phyloP scores from a whole-genome alignment of 1,140 invertebrate genomes.

The Drosophila sp. region DNA sequence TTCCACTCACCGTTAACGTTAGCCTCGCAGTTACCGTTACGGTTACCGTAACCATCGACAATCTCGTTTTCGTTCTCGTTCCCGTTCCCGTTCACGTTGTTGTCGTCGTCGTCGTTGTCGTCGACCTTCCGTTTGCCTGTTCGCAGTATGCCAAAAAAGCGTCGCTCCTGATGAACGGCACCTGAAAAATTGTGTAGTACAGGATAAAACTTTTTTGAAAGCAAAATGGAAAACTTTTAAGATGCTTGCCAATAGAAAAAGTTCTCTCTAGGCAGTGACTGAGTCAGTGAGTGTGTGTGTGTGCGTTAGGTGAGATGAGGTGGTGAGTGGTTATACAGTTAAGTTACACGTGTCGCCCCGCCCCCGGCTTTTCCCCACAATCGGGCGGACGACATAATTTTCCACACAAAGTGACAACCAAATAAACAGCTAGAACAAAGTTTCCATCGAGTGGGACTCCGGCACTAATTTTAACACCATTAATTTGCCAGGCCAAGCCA shows the following conservation, averaged over 20 bases:
- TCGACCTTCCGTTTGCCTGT: conserved; percentile 57
- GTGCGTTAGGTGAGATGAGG: conserved; percentile 15
- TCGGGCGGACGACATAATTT: conserved; percentile 63
- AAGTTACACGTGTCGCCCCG: conserved; percentile 58
- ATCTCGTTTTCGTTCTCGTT: background rate
- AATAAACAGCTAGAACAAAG: conserved; percentile 62
- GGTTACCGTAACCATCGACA: background rate
- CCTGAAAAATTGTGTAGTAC: conserved; percentile 40
- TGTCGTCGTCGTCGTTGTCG: conserved; percentile 38
- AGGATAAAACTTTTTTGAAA: conserved; percentile 3
- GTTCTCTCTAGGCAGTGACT: conserved; percentile 9
- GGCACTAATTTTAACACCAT: conserved; percentile 78
- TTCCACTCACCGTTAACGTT: conserved; percentile 11
- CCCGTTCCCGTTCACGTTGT: no score
- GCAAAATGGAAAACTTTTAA: conserved; percentile 58
- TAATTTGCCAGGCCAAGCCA: conserved; percentile 59
- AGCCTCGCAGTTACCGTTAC: background rate
- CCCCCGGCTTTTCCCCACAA: conserved; percentile 35
- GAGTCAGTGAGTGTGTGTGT: background rate
- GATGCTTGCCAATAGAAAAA: conserved; percentile 40
- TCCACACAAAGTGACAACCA: conserved; percentile 72
- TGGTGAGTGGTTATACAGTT: conserved; percentile 4
- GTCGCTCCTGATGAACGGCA: conserved; percentile 53
- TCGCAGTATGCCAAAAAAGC: conserved; percentile 70
- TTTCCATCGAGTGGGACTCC: conserved; percentile 34